phyloP scores from a whole-genome alignment of 2,888 invertebrate genomes.

The Ectemnius lituratus region DNA sequence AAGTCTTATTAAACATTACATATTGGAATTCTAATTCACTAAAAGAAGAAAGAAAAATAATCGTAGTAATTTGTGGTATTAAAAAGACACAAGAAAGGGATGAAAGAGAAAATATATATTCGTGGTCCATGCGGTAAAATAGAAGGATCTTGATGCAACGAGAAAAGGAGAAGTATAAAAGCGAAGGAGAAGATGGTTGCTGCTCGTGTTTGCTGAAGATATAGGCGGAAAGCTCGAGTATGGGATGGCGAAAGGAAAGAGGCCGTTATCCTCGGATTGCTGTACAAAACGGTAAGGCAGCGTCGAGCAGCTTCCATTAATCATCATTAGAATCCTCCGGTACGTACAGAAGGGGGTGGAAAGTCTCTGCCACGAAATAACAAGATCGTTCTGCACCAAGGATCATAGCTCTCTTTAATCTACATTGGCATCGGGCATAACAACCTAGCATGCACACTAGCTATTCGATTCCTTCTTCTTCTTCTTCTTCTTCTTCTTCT shows the following conservation, averaged over 20 bases:
- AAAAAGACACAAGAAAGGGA: no score
- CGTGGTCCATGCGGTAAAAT: conserved; percentile 55
- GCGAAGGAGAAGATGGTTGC: no score
- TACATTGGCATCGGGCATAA: conserved; percentile 56
- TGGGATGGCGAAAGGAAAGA: no score
- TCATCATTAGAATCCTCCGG: conserved; percentile 53
- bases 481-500: conserved; percentile 24
- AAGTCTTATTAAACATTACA: no score
- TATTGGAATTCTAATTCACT: no score
- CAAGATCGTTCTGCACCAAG: conserved; percentile 38
- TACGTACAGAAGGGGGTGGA: conserved; percentile 13
- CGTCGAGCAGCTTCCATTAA: conserved; percentile 39
- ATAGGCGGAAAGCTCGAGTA: no score
- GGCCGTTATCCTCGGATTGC: conserved; percentile 33
- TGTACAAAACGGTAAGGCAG: conserved; percentile 49
- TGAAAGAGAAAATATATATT: no score
- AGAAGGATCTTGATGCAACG: conserved; percentile 53
- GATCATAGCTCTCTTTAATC: conserved; percentile 40
- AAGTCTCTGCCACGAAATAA: conserved; percentile 17
- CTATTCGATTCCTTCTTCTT: conserved; percentile 19
- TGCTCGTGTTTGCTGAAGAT: no score
- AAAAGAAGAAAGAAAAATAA: no score
- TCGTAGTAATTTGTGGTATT: no score
- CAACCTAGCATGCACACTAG: not conserved
- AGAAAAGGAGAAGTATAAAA: no score